Percentiles rank a stretch among this genome's conserved stretches.
Conservation (phyloP, 2,888 invertebrate genomes). For the Cremastinae sp. region DNA sequence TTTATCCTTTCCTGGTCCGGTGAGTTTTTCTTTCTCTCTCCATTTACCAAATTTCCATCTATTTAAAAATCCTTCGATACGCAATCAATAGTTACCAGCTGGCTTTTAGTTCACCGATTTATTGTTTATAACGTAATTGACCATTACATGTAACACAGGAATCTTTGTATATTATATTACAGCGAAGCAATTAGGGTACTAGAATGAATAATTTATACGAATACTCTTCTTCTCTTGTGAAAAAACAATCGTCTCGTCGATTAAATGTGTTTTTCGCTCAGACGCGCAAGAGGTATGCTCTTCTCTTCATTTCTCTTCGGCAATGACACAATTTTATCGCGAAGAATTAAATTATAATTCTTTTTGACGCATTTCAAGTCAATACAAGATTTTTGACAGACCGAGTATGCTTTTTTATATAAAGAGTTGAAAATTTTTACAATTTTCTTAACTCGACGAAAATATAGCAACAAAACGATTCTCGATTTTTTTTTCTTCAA, state of each 20-base stretch:
- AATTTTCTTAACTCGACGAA: not conserved
- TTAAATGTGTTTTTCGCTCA: slow-evolving; percentile 16
- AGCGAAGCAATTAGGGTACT: slow-evolving; percentile 72
- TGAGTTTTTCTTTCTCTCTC: not conserved
- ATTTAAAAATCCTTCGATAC: not conserved
- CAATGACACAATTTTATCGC: slow-evolving; percentile 33
- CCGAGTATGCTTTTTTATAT: not conserved
- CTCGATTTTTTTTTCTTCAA: slow-evolving; percentile 4
- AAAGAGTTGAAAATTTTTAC: not conserved
- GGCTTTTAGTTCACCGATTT: slow-evolving; percentile 48
- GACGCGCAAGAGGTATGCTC: slow-evolving; percentile 21
- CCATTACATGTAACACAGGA: slow-evolving; percentile 75
- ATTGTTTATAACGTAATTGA: slow-evolving; percentile 77
- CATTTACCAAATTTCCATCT: too few species aligned
- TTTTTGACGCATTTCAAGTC: slow-evolving; percentile 22
- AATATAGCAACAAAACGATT: slow-evolving; percentile 17
- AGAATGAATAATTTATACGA: slow-evolving; percentile 68
- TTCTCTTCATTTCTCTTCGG: slow-evolving; percentile 23
- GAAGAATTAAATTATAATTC: slow-evolving; percentile 11
- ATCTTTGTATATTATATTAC: slow-evolving; percentile 73
- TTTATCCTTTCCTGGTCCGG: not conserved
- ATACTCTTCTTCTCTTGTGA: slow-evolving; percentile 54
- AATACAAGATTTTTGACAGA: slow-evolving; percentile 25
- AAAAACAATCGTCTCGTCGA: slow-evolving; percentile 33
- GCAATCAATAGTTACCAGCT: not conserved